Percentiles rank a stretch among this genome's conserved stretches.
Evolutionary conservation across 2,113 vertebrate species (phyloP).

Genomic region (Sylvilagus bachmani): DNA sequence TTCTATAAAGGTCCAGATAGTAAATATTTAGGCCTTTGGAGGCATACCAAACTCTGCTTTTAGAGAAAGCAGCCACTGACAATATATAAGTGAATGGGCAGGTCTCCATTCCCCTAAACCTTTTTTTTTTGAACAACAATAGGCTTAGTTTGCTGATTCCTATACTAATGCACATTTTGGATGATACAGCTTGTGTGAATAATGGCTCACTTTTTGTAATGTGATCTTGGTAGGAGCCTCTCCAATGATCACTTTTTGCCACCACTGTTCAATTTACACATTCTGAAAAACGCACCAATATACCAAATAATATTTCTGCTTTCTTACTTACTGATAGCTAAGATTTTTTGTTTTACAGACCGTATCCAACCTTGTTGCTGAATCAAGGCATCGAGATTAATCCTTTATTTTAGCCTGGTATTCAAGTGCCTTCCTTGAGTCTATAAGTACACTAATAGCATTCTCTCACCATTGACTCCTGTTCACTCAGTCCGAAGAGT

Average conservation of each 20-base stretch:
- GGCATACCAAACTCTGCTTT: background rate
- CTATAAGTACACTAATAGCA: background rate
- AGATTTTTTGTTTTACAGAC: background rate
- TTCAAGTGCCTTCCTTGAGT: background rate
- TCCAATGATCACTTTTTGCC: background rate
- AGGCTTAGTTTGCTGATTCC: background rate
- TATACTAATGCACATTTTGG: conserved; percentile 29
- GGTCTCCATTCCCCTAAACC: background rate
- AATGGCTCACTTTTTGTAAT: background rate
- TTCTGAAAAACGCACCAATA: conserved; percentile 14
- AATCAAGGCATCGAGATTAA: background rate
- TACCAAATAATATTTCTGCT: background rate
- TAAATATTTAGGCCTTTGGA: background rate
- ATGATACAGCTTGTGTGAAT: background rate
- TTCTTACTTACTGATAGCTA: background rate
- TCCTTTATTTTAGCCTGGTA: background rate
- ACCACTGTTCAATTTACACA: background rate
- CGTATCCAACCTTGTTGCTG: background rate
- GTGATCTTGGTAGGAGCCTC: background rate
- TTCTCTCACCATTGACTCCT: background rate
- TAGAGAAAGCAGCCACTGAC: background rate
- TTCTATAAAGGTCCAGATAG: background rate
- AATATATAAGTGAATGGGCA: background rate
- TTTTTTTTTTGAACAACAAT: background rate
- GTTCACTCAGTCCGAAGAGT: background rate